A percentile compares a stretch with the other conserved stretches of the same genome.
Conservation (phyloP, 1,140 invertebrate species). For the Drosophila pectinifera region DNA sequence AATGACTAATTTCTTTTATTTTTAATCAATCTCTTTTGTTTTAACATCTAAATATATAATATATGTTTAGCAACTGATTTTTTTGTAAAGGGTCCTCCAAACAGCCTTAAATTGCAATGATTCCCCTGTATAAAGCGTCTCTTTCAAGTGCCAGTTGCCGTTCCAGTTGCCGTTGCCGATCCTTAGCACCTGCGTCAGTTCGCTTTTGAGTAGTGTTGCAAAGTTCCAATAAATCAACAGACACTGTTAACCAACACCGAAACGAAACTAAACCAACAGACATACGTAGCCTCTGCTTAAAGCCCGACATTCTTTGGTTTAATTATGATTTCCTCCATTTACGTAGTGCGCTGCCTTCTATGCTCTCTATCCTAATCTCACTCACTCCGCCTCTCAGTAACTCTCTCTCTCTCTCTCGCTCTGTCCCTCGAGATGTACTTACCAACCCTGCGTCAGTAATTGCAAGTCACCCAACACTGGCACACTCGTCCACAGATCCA, state of each 20-base stretch:
- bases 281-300: constrained; percentile 59
- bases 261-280: constrained; percentile 41
- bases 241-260: constrained; percentile 50
- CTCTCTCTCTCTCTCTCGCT: constrained; percentile 15
- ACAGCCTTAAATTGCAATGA: constrained; percentile 14
- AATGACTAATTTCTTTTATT: no score
- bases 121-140: constrained; percentile 69
- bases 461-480: constrained; percentile 51
- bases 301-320: constrained; percentile 23
- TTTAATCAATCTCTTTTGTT: no score
- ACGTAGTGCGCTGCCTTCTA: constrained; percentile 60
- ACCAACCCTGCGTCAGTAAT: constrained; percentile 51
- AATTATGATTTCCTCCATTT: constrained; percentile 35
- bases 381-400: constrained; percentile 22
- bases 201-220: constrained; percentile 62
- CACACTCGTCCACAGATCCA: constrained; percentile 41
- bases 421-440: constrained; percentile 43
- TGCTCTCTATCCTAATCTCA: constrained; percentile 30
- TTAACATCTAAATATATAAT: no score
- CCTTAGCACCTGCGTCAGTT: constrained; percentile 61
- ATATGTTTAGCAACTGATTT: no score
- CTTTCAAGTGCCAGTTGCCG: constrained; percentile 50
- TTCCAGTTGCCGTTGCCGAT: constrained; percentile 51
- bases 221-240: constrained; percentile 33
- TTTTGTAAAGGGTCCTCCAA: constrained; percentile 26